Base-by-base conservation (phyloP, 1,140 invertebrate species). In the Babylonia areolata region DNA sequence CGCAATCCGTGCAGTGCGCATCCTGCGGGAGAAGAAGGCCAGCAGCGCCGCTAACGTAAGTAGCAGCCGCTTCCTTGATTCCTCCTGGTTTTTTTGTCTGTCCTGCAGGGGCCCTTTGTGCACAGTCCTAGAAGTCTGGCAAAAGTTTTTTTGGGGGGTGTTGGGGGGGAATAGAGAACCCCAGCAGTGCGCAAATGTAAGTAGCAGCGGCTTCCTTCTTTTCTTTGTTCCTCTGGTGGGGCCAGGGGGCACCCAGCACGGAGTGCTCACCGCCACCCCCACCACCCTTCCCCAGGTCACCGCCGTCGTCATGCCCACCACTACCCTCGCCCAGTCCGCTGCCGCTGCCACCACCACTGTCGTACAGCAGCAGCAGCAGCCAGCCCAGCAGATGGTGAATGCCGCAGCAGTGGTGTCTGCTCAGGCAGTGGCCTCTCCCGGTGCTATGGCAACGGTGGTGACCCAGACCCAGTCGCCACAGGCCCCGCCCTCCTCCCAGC, bases 1-100 rank as follows among this genome's bases (percentile, higher is more conserved):
- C 3, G 95, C 96, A 12, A 96, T 96, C 81, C 95, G 97, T 89
- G 97, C 97, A 3, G 98, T 99, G 90, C 95, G 97, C 86, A 96
- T 98, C 84, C 96, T 96, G 0, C 96, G 96, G 89, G 97, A 98
- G 89, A 98, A 98, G 90, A 94, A 95, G 91, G 95, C 88, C 95
- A 80, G 31, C 23, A 37, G 37, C 1, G 35, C 75, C 5, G 15
- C 12, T 11, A 40, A 15, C 20, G 75, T 77, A 28, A 77, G 75
- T 75, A 37, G 46, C 46, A 51, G 17, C 17, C 46, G 0, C 46
- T 51, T 51, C 42, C 42, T 46, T 46, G 42, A 46, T 46, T 46
- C 15, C 42, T 46, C 5, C 42, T 15, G 15, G n/a, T n/a, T 46
- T 46, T 15, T 46, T n/a, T n/a, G n/a, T n/a, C n/a, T n/a, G n/a